phyloP scores from a whole-genome alignment of 2,797 vertebrate species.

The Odontamblyopus rebecca region DNA sequence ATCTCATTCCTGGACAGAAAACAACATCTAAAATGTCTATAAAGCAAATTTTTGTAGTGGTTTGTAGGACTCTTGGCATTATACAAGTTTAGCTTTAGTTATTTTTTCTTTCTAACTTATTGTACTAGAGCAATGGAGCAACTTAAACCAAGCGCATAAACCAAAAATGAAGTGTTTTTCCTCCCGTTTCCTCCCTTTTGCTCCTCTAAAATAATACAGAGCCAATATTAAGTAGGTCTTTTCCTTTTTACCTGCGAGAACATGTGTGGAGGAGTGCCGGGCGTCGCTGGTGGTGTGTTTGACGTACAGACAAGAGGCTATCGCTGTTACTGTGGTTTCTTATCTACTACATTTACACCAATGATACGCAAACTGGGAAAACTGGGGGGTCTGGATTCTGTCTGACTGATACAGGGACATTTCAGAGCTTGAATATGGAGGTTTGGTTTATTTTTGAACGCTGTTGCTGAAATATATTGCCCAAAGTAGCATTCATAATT shows the following conservation, averaged over 20 bases:
- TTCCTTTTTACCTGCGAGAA: neutral
- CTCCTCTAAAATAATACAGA: neutral
- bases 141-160: neutral
- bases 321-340: constrained; percentile 24
- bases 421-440: neutral
- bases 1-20: no score
- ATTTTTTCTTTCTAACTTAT: no score
- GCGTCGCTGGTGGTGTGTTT: constrained; percentile 25
- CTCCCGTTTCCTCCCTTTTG: neutral
- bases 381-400: neutral
- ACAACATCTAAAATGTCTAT: no score
- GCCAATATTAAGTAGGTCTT: neutral
- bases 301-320: constrained; percentile 34
- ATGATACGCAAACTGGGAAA: constrained; percentile 13
- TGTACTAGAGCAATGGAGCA: neutral
- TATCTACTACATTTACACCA: constrained; percentile 29
- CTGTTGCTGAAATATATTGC: no score
- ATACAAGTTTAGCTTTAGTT: no score
- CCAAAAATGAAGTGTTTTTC: neutral
- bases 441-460: neutral
- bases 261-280: constrained; percentile 35
- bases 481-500: no score
- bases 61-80: no score
- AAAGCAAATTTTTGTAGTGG: no score
- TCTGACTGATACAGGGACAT: neutral